Conservation (phyloP, 2,888 invertebrate species). For the Prosopocoilus inquinatus region DNA sequence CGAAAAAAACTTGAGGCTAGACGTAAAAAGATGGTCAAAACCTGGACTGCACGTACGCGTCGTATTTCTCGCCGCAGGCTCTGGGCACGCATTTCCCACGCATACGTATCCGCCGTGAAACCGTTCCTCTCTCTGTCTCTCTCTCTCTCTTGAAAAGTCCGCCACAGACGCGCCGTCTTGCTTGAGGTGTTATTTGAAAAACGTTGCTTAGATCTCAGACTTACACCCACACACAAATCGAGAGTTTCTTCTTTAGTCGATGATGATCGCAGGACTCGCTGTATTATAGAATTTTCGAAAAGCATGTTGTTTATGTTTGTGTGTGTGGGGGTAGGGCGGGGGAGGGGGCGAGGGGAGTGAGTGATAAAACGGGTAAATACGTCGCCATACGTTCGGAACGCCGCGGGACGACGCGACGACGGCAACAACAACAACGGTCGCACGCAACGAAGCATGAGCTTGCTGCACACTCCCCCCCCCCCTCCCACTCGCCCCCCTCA, state of each 20-base stretch:
- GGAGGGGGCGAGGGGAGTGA: not conserved
- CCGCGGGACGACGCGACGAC: too few relatives aligned
- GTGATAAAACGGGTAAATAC: not conserved
- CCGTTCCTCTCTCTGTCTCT: too few relatives aligned
- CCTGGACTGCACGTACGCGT: not conserved
- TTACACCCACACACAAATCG: too few relatives aligned
- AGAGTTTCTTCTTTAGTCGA: too few relatives aligned
- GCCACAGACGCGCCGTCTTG: too few relatives aligned
- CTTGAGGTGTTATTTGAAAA: too few relatives aligned
- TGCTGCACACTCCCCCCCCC: constrained; percentile 21
- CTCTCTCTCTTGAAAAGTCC: too few relatives aligned
- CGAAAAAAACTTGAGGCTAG: too few relatives aligned
- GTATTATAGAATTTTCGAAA: too few relatives aligned
- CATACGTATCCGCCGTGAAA: too few relatives aligned
- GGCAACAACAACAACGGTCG: constrained; percentile 23
- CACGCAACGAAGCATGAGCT: constrained; percentile 23
- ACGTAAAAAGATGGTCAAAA: not conserved
- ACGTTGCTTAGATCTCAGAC: too few relatives aligned
- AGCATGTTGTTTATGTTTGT: not conserved
- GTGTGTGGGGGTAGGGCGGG: not conserved
- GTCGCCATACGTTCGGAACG: constrained; percentile 7
- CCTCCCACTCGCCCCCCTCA: constrained; percentile 20
- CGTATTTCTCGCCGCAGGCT: not conserved
- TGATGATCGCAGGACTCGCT: too few relatives aligned
- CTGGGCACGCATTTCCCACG: not conserved